Base-by-base conservation (phyloP, 2,888 invertebrate genomes). In the Eupeodes latifasciatus region DNA sequence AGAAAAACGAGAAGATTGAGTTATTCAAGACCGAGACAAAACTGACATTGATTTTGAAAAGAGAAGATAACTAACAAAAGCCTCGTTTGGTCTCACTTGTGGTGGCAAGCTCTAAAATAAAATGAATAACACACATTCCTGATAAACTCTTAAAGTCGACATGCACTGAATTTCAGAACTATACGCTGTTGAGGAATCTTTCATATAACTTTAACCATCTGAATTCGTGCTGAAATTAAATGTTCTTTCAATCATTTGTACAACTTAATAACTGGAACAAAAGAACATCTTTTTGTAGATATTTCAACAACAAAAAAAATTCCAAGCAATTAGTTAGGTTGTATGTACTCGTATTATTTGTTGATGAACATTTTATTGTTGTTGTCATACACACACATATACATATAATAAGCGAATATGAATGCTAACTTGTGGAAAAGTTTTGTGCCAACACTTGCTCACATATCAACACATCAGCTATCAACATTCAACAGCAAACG, bases 251-350 rank as follows among this genome's bases (percentile, higher is more conserved):
- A 27, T 4, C 9, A 7, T 9, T 27, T 27, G 1, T 9, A 40
- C 40, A 9, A 40, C 6, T 40, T 27, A 36, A 71, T 44, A 19
- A 71, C 14, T 40, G 64, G 77, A 72, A 76, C 47, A 51, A 27
- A 27, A 51, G 79, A 77, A 83, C 67, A 62, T 78, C 80, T 69
- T 40, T 86, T 83, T 82, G 75, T 79, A 27, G 27, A 27, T 27
- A 82, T 0, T 14, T 14, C 12, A n/a, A 10, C 36, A 40, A 61
- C 40, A 36, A 53, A 53, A n/a, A 16, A 7, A 83, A 83, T 86
- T 87, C 83, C 86, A 80, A 36, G 76, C 83, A 87, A 87, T 87
- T 87, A 87, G 86, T 75, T 53, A 83, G 47, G 67, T 74, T 77
- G 80, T 77, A 81, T n/a, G 77, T 57, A 57, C 74, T 74, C 84